A percentile compares a stretch with the other conserved stretches of the same genome.
phyloP scores from a whole-genome alignment of 2,797 vertebrate species.

The Danionella dracula region DNA sequence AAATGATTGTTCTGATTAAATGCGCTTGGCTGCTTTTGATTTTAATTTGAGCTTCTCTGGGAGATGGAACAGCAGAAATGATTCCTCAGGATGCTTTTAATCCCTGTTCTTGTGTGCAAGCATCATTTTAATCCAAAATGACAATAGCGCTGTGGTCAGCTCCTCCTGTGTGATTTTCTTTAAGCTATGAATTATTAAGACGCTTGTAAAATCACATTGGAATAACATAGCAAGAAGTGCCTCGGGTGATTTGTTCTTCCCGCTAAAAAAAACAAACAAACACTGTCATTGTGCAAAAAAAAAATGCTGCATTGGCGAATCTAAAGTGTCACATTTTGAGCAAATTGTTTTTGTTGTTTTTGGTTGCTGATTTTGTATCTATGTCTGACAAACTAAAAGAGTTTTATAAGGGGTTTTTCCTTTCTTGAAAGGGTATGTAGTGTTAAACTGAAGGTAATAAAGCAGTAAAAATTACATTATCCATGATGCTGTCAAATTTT shows the following conservation, averaged over 20 bases:
- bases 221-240: slow-evolving; percentile 45
- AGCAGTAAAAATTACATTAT: no score
- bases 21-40: not conserved
- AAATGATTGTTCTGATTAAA: not conserved
- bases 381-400: no score
- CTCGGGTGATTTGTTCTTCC: not conserved
- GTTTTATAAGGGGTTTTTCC: no score
- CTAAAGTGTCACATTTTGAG: not conserved
- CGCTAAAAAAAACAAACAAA: not conserved
- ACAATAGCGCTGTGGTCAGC: not conserved
- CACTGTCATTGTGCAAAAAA: not conserved
- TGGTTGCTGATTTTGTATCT: no score
- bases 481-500: no score
- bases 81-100: not conserved
- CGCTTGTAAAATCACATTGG: slow-evolving; percentile 59
- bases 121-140: not conserved
- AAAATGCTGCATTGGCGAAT: not conserved
- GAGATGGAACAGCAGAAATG: not conserved
- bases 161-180: not conserved
- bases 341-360: not conserved
- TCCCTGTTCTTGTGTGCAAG: not conserved
- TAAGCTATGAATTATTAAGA: slow-evolving; percentile 51
- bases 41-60: not conserved
- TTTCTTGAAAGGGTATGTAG: no score
- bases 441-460: no score